phyloP scores from a whole-genome alignment of 2,797 vertebrate genomes.

The Alectoris magna region DNA sequence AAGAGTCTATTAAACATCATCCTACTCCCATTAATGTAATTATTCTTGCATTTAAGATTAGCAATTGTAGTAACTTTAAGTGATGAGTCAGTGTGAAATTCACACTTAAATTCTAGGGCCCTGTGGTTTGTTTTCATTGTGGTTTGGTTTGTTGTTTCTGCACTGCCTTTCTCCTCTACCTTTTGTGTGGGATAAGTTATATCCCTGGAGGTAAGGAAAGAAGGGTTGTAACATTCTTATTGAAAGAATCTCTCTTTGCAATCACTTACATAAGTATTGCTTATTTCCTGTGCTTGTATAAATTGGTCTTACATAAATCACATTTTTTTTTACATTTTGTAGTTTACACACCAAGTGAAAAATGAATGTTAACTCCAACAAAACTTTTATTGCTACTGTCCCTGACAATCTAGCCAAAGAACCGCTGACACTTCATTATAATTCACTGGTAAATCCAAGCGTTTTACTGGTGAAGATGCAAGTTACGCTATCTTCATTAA shows the following conservation, averaged over 20 bases:
- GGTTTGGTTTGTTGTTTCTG: neutral
- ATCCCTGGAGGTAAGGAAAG: neutral
- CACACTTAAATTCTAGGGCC: neutral
- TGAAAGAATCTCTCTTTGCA: neutral
- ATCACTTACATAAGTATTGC: neutral
- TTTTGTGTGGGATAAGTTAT: neutral
- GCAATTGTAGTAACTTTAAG: neutral
- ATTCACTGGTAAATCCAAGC: neutral
- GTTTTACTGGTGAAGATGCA: neutral
- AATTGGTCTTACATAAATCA: slow-evolving; percentile 5
- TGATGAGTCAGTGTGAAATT: neutral
- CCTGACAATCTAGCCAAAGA: neutral
- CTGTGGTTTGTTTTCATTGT: neutral
- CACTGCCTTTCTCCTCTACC: neutral
- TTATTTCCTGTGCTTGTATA: neutral
- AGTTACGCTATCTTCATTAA: neutral
- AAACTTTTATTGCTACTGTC: neutral
- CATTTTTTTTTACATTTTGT: neutral
- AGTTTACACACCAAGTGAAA: neutral
- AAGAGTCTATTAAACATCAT: neutral
- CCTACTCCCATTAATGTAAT: neutral
- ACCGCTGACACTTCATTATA: neutral
- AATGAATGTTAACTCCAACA: neutral
- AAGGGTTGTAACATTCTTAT: neutral
- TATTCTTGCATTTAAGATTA: neutral